These are phyloP conservation scores for Tuta absoluta DNA, from an alignment of 2,888 invertebrate species.

Conservation along the genomic window DNA sequence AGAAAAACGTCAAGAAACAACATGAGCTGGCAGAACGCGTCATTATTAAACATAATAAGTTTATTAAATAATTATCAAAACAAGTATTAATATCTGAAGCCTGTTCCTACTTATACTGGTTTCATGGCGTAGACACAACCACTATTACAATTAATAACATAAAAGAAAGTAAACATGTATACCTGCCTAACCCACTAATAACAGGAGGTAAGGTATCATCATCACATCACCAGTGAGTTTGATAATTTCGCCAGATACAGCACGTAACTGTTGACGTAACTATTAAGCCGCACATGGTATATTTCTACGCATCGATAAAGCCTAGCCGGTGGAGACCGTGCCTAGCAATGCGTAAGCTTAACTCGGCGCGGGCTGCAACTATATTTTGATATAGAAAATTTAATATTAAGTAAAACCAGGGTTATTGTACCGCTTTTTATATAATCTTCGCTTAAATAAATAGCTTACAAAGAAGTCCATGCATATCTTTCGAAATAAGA, in stretches of 20 bases:
- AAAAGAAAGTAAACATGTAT: conserved; percentile 7
- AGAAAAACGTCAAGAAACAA: too few relatives aligned
- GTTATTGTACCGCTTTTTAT: too few relatives aligned
- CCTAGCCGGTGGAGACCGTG: neutral
- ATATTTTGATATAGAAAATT: neutral
- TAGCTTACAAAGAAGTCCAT: too few relatives aligned
- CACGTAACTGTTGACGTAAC: conserved; percentile 4
- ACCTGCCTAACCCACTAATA: neutral
- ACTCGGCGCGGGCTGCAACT: neutral
- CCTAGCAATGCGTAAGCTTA: neutral
- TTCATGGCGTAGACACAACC: neutral
- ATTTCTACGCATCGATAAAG: conserved; percentile 9
- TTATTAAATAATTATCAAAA: too few relatives aligned
- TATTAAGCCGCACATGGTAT: neutral
- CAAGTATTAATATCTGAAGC: too few relatives aligned
- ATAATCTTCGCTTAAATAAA: too few relatives aligned
- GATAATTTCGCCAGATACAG: conserved; percentile 18
- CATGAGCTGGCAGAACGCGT: too few relatives aligned
- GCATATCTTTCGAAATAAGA: too few relatives aligned
- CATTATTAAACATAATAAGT: too few relatives aligned
- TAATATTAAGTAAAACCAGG: too few relatives aligned
- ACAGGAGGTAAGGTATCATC: neutral
- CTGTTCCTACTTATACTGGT: too few relatives aligned
- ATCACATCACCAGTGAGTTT: conserved; percentile 11
- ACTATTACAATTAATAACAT: conserved; percentile 2